phyloP scores from a whole-genome alignment of 2,113 vertebrate species.

The Ciconia stormi region DNA sequence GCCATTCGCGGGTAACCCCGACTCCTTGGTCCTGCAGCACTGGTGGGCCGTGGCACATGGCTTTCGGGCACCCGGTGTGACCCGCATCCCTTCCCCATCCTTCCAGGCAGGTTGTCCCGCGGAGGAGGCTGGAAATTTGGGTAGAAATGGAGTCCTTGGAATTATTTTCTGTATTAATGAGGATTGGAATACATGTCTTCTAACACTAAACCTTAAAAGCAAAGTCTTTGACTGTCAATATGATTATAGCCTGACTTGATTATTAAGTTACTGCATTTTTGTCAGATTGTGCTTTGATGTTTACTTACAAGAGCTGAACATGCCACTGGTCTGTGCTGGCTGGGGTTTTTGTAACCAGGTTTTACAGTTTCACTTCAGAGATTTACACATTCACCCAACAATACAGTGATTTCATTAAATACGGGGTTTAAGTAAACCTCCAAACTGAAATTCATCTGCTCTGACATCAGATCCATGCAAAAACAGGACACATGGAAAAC shows the following conservation, averaged over 20 bases:
- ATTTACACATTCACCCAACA: background rate
- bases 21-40: accelerated
- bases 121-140: background rate
- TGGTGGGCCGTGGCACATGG: accelerated
- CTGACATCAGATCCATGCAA: background rate
- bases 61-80: background rate
- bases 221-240: background rate
- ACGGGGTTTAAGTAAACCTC: background rate
- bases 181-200: background rate
- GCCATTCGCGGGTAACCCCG: accelerated
- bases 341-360: background rate
- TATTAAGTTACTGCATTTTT: background rate
- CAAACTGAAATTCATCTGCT: background rate
- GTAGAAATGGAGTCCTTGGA: background rate
- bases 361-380: background rate
- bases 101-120: accelerated
- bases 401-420: background rate
- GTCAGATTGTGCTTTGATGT: background rate
- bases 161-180: background rate
- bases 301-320: background rate
- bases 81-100: accelerated
- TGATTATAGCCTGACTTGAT: background rate
- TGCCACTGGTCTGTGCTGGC: background rate
- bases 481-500: background rate
- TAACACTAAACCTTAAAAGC: background rate